Conservation (phyloP, 2,797 vertebrate species). For the Cheirogaleus major region DNA sequence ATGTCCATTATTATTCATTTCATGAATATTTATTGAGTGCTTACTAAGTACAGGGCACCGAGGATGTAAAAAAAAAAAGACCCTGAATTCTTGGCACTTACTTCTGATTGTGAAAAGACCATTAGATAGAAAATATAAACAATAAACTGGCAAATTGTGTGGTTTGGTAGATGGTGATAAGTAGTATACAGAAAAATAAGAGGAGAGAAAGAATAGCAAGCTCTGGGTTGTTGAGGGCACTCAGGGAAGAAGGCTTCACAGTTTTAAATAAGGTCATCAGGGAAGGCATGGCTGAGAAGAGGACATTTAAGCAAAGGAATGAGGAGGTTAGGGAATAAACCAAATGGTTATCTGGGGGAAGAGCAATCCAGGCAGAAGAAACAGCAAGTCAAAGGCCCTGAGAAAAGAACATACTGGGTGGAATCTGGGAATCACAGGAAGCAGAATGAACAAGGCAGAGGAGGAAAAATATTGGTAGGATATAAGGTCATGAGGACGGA, state of each 20-base stretch:
- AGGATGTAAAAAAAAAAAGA: not conserved
- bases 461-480: not conserved
- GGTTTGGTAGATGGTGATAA: not conserved
- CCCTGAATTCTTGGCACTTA: not conserved
- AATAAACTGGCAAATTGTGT: not conserved
- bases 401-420: not conserved
- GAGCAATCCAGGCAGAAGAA: not conserved
- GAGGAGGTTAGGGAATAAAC: not conserved
- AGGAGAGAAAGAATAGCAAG: not conserved
- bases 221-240: too few species aligned
- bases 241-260: not conserved
- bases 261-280: not conserved
- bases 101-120: not conserved
- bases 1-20: not conserved
- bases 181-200: not conserved
- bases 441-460: not conserved
- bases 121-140: not conserved
- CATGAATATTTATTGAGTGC: not conserved
- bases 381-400: not conserved
- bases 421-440: not conserved
- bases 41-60: not conserved
- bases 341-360: not conserved
- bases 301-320: not conserved
- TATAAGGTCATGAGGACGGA: not conserved
- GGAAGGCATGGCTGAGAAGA: not conserved